These are phyloP conservation scores for Scaptomyza reducta DNA, from an alignment of 2,888 invertebrate species.

Conservation along the genomic window DNA sequence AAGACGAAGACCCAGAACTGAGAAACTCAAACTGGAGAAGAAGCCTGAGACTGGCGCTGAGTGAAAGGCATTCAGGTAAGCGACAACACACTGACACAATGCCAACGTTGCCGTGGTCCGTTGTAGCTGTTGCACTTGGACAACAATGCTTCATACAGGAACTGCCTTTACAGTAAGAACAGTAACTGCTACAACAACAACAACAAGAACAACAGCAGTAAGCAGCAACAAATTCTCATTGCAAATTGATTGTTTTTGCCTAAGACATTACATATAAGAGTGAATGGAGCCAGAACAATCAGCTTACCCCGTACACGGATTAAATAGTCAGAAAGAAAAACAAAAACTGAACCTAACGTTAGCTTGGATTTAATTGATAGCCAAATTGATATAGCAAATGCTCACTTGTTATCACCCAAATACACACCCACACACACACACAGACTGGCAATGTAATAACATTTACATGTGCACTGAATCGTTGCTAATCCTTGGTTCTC, in stretches of 20 bases:
- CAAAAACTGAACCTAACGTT: not conserved
- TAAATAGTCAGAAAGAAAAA: not conserved
- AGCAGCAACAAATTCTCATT: conserved; percentile 4
- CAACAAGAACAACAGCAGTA: conserved; percentile 6
- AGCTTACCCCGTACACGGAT: not conserved
- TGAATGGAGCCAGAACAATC: not conserved
- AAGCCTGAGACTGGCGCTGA: conserved; percentile 4
- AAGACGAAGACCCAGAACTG: not conserved
- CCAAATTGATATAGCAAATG: not conserved
- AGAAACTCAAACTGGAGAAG: no score
- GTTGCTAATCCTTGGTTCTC: not conserved
- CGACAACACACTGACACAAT: conserved; percentile 53
- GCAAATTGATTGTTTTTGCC: conserved; percentile 10
- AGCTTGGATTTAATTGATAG: conserved; percentile 1
- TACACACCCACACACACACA: no score
- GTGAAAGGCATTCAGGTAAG: conserved; percentile 52
- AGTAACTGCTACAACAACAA: conserved; percentile 1
- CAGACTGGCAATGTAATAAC: not conserved
- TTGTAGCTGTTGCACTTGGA: conserved; percentile 53
- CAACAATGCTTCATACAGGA: conserved; percentile 45
- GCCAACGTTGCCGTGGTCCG: conserved; percentile 25
- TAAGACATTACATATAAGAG: not conserved
- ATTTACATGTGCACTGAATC: not conserved
- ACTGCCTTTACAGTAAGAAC: not conserved
- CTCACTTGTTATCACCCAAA: not conserved